Conservation (phyloP, 2,888 invertebrate genomes). For the Chelonus formosanus region DNA sequence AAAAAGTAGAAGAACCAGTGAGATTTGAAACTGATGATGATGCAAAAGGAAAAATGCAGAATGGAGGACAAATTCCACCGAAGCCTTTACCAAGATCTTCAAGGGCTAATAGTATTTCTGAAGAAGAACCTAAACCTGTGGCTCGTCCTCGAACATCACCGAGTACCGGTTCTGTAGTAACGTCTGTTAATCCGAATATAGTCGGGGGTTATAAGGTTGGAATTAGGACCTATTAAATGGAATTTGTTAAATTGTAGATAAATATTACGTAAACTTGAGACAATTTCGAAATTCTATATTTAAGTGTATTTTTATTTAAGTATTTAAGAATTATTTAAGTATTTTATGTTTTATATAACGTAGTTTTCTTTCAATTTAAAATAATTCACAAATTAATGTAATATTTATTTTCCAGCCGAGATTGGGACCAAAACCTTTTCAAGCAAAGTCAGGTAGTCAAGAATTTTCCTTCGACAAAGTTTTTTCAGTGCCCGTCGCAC, state of each 20-base stretch:
- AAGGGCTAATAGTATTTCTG: conserved; percentile 76
- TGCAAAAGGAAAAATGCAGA: conserved; percentile 48
- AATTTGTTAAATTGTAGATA: not conserved
- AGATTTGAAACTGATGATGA: conserved; percentile 40
- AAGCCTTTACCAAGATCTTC: conserved; percentile 84
- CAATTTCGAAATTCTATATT: too few relatives aligned
- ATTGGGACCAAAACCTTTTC: conserved; percentile 86
- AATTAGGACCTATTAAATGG: conserved; percentile 27
- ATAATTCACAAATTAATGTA: too few relatives aligned
- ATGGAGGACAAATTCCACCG: conserved; percentile 70
- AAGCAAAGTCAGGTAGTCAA: conserved; percentile 77
- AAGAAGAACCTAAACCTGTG: conserved; percentile 74
- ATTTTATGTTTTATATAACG: not conserved
- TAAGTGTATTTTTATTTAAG: not conserved
- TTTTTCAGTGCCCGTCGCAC: conserved; percentile 81
- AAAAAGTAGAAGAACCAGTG: conserved; percentile 44
- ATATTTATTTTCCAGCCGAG: conserved; percentile 72
- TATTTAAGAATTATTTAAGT: not conserved
- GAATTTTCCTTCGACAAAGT: conserved; percentile 84
- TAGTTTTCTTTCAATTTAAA: too few relatives aligned
- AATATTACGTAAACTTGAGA: not conserved
- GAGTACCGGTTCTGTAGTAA: conserved; percentile 68
- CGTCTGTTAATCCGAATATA: conserved; percentile 69
- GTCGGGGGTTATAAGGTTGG: conserved; percentile 81
- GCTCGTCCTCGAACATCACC: conserved; percentile 77